phyloP scores from a whole-genome alignment of 2,888 invertebrate species.

The Drosophila acutilabella region DNA sequence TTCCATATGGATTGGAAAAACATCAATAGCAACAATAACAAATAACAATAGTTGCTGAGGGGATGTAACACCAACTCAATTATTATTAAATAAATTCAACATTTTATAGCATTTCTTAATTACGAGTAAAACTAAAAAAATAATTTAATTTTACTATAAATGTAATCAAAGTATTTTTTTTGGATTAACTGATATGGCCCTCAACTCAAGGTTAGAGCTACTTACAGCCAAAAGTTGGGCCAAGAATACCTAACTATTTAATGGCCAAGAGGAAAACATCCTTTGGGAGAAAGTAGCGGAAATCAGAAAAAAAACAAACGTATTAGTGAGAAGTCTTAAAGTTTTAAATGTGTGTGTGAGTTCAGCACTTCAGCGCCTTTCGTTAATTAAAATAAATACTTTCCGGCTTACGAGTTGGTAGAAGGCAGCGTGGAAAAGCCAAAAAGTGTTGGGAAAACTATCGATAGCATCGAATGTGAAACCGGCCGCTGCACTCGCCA shows the following conservation, averaged over 20 bases:
- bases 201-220: constrained; percentile 3
- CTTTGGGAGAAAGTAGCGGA: constrained; percentile 68
- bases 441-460: constrained; percentile 44
- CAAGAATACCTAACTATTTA: neutral
- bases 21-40: constrained; percentile 22
- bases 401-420: constrained; percentile 62
- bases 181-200: constrained; percentile 5
- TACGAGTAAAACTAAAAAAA: constrained; percentile 1
- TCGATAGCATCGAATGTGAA: constrained; percentile 63
- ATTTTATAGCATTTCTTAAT: constrained; percentile 9
- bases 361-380: constrained; percentile 56
- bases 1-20: constrained; percentile 64
- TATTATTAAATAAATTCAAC: constrained; percentile 17
- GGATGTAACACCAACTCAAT: constrained; percentile 10
- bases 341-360: constrained; percentile 17
- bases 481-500: constrained; percentile 54
- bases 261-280: constrained; percentile 4
- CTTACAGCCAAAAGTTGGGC: neutral
- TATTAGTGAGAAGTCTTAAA: neutral
- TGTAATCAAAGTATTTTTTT: constrained; percentile 3
- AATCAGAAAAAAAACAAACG: constrained; percentile 59
- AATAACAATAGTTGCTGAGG: constrained; percentile 4
- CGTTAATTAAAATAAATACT: constrained; percentile 79
- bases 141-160: neutral
- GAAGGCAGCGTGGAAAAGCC: constrained; percentile 40